Evolutionary conservation across 2,888 invertebrate genomes (phyloP).

Genomic region (Caradrina clavipalpis): DNA sequence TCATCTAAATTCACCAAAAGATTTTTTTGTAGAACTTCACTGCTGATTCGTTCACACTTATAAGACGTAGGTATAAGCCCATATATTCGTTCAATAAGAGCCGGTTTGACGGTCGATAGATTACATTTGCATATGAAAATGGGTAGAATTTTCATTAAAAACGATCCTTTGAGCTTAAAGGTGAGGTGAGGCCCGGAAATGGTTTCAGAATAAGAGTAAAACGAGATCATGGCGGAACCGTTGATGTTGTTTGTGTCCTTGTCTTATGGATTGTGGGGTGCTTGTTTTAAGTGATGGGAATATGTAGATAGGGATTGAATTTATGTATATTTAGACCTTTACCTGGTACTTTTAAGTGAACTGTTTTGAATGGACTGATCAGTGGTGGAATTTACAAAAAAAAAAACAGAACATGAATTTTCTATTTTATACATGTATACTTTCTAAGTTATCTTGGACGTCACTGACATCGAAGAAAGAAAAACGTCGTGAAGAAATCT

Average conservation of each 20-base stretch:
- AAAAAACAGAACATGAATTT: too few species aligned
- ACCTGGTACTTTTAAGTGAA: too few species aligned
- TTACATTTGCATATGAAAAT: conserved; percentile 66
- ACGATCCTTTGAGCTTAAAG: conserved; percentile 60
- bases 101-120: conserved; percentile 53
- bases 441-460: too few species aligned
- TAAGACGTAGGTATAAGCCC: neutral
- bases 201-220: conserved; percentile 35
- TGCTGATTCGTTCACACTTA: too few species aligned
- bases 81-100: conserved; percentile 41
- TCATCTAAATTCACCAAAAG: too few species aligned
- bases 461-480: too few species aligned
- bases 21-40: neutral
- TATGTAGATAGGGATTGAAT: neutral
- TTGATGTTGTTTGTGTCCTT: conserved; percentile 22
- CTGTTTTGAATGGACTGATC: too few species aligned
- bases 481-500: too few species aligned
- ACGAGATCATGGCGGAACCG: conserved; percentile 12
- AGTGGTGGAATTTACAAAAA: too few species aligned
- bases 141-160: conserved; percentile 66
- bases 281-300: neutral
- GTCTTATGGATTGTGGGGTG: conserved; percentile 4
- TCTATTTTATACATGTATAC: too few species aligned
- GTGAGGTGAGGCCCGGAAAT: conserved; percentile 50
- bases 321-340: too few species aligned